Evolutionary conservation across 2,888 invertebrate species (phyloP).

Genomic region (Xestoiulus laeticollis): DNA sequence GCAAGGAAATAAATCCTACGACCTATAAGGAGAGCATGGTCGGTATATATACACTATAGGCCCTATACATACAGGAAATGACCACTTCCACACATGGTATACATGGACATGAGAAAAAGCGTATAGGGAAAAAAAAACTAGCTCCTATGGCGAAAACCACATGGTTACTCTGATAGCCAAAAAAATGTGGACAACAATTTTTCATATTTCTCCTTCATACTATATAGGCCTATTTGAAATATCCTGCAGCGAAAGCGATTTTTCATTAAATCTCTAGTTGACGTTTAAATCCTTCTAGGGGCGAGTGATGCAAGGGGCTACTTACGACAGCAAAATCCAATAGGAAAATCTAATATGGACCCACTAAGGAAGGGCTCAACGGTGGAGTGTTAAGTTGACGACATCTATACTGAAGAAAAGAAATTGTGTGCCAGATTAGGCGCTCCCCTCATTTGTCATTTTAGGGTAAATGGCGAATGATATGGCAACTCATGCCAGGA

Average conservation of each 20-base stretch:
- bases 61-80: not conserved
- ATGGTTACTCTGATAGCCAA: not conserved
- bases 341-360: not conserved
- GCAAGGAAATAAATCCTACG: not conserved
- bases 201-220: not conserved
- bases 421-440: not conserved
- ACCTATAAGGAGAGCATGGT: not conserved
- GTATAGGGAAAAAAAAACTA: not conserved
- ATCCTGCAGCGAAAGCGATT: not conserved
- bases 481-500: not conserved
- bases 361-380: not conserved
- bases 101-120: not conserved
- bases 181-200: slow-evolving; percentile 16
- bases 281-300: not conserved
- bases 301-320: not conserved
- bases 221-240: not conserved
- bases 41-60: too few relatives aligned
- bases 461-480: slow-evolving; percentile 12
- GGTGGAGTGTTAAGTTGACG: slow-evolving; percentile 19
- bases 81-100: not conserved
- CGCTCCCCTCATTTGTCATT: not conserved
- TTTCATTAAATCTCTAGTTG: slow-evolving; percentile 8
- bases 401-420: not conserved
- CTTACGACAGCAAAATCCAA: not conserved
- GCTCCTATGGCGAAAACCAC: not conserved